phyloP scores from a whole-genome alignment of 1,140 invertebrate genomes.

The Drosophila sturtevanti region DNA sequence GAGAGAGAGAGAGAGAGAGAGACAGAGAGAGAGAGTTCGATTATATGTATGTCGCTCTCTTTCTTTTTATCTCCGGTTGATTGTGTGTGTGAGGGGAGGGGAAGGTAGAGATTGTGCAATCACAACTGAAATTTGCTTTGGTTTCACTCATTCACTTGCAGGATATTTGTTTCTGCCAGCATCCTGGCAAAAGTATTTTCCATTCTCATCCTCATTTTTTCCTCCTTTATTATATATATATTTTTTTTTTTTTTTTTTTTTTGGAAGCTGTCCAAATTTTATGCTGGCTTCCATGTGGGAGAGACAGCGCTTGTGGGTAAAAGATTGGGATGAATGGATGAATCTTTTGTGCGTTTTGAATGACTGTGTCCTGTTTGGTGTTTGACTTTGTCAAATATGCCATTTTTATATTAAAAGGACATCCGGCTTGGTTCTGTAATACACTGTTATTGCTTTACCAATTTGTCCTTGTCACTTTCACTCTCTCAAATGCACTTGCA shows the following conservation, averaged over 20 bases:
- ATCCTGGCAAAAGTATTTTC: not conserved
- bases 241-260: not conserved
- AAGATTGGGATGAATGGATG: not conserved
- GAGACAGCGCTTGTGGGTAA: not conserved
- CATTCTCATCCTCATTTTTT: not conserved
- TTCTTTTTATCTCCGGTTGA: too few species aligned
- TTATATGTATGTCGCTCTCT: not conserved
- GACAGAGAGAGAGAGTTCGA: not conserved
- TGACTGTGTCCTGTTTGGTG: constrained; percentile 32
- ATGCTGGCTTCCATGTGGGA: not conserved
- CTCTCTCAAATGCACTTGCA: constrained; percentile 32
- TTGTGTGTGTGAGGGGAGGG: not conserved
- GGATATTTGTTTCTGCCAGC: constrained; percentile 6
- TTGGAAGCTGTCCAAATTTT: not conserved
- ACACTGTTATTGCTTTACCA: not conserved
- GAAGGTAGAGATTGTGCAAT: too few species aligned
- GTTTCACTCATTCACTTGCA: constrained; percentile 1
- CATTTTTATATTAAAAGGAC: constrained; percentile 25
- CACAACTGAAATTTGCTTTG: constrained; percentile 32
- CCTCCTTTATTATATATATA: too few species aligned
- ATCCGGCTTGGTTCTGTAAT: not conserved
- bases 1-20: not conserved
- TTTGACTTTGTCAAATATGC: constrained; percentile 61
- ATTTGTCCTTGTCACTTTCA: constrained; percentile 27
- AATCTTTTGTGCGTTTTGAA: constrained; percentile 25